Conservation (phyloP, 1,140 invertebrate genomes). For the Adelges cooleyi region DNA sequence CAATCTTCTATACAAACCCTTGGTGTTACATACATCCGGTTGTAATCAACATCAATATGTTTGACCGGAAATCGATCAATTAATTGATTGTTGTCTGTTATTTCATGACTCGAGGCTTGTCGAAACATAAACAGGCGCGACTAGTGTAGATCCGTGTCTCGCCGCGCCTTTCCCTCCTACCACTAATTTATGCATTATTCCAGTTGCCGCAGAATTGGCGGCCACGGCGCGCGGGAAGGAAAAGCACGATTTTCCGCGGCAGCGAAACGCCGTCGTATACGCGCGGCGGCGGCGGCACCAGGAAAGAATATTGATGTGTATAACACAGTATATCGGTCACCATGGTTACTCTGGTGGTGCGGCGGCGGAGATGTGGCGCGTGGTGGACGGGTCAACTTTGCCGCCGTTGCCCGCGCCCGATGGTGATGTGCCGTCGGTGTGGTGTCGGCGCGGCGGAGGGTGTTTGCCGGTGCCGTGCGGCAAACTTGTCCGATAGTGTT, state of each 20-base stretch:
- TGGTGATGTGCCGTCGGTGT: not conserved
- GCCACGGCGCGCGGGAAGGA: not conserved
- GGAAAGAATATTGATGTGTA: conserved; percentile 28
- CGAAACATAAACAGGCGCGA: no score
- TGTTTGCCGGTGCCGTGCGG: no score
- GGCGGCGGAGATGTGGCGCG: not conserved
- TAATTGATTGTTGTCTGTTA: no score
- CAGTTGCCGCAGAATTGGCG: not conserved
- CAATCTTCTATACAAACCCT: no score
- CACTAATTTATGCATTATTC: conserved; percentile 21
- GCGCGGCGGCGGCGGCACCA: not conserved
- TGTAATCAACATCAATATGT: no score
- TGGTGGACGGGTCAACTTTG: not conserved
- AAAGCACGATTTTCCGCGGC: not conserved
- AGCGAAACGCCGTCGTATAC: not conserved
- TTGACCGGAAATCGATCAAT: no score
- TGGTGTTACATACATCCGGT: no score
- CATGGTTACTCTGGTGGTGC: not conserved
- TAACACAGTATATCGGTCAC: conserved; percentile 4
- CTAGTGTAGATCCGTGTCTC: not conserved
- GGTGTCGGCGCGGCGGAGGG: not conserved
- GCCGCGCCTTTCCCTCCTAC: not conserved
- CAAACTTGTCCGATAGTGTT: conserved; percentile 26
- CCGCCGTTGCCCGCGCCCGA: not conserved
- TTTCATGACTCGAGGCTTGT: no score